These are phyloP conservation scores for Eudemis profundana DNA, from an alignment of 2,888 invertebrate species.

Conservation along the genomic window DNA sequence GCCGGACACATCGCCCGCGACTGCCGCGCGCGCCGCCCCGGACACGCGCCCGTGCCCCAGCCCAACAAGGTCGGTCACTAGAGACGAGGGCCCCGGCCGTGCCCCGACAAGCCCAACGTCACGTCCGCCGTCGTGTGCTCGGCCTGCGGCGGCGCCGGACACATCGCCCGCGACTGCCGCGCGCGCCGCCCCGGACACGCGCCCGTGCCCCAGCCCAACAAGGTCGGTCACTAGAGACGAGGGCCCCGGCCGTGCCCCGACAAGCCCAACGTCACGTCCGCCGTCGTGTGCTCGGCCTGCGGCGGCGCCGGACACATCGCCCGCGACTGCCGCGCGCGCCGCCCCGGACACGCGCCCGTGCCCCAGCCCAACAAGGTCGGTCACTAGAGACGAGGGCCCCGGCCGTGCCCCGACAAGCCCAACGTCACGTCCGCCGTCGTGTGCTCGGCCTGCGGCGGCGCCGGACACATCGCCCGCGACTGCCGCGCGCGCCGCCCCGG, in stretches of 20 bases:
- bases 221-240: too few species aligned
- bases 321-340: slow-evolving; percentile 15
- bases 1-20: slow-evolving; percentile 13
- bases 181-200: slow-evolving; percentile 4
- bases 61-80: too few species aligned
- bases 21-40: slow-evolving; percentile 12
- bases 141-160: slow-evolving; percentile 9
- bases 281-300: slow-evolving; percentile 12
- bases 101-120: neutral
- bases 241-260: too few species aligned
- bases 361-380: too few species aligned
- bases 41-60: neutral
- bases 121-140: slow-evolving; percentile 12
- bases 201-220: too few species aligned
- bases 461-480: slow-evolving; percentile 13
- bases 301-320: slow-evolving; percentile 11
- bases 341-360: neutral
- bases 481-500: slow-evolving; percentile 12
- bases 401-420: too few species aligned
- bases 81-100: too few species aligned
- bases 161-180: slow-evolving; percentile 16
- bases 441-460: slow-evolving; percentile 13
- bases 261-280: too few species aligned
- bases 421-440: neutral
- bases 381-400: too few species aligned